Evolutionary conservation across 2,888 invertebrate genomes (phyloP), one percentile per base, ranked within the genome.

Genomic region (Prosapia bicincta): DNA sequence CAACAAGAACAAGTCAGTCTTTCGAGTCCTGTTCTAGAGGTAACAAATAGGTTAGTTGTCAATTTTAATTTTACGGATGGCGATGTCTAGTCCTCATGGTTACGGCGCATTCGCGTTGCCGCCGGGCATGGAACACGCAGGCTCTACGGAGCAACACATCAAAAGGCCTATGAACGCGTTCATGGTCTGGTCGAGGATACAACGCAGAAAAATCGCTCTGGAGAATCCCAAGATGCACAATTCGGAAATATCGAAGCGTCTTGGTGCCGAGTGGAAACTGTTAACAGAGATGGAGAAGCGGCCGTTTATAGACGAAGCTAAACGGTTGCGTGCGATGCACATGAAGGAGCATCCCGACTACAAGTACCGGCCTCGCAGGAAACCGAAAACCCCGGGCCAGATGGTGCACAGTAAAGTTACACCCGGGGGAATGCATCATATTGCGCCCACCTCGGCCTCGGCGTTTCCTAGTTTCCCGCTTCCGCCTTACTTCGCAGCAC

Each of bases 91-190:
- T 23, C 78, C 20, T 69, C 80, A 77, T 65, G 76, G 74, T 70
- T 78, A 78, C 77, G 78, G 78, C 38, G 78, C 78, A 69, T 80
- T 78, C 72, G 72, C 78, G 13, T 76, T 80, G 77, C 72, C 74
- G 1, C 72, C 77, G 72, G 76, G 77, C 67, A 71, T 80, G 76
- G 80, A 80, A 67, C 77, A 78, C 26, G 78, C 78, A 66, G 72
- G 76, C 26, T 75, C 78, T 24, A 67, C 77, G 54, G 93, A 93
- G 81, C 91, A 90, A 10, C 96, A 97, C 85, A 96, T 98, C 83
- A 98, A 98, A 85, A 88, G 98, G 24, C 98, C 98, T 1, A 98
- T 98, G 98, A 98, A 98, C 86, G 97, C 98, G 0, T 98, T 98
- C 86, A 98, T 98, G 97, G 97, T 95, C 30, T 97, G 97, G 97